Conservation (phyloP, 2,888 invertebrate species). For the Mimumesa dahlbomi region DNA sequence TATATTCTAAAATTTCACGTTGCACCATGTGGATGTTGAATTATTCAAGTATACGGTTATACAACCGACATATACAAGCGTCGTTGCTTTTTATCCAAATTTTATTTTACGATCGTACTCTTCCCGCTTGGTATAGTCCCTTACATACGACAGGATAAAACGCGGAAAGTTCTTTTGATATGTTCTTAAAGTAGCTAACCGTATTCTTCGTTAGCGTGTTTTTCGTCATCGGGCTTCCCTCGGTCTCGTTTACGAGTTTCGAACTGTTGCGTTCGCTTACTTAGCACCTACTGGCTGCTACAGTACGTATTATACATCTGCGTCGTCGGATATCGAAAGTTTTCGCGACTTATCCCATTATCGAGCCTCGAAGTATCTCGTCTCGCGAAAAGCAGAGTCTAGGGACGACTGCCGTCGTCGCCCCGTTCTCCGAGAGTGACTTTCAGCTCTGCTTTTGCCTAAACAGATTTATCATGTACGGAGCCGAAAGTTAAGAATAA, state of each 20-base stretch:
- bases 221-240: conserved; percentile 29
- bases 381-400: conserved; percentile 5
- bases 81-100: not conserved
- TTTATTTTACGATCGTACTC: too few relatives aligned
- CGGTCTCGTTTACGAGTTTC: conserved; percentile 55
- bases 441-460: conserved; percentile 22
- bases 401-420: not conserved
- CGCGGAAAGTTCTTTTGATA: conserved; percentile 30
- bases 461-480: conserved; percentile 55
- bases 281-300: conserved; percentile 23
- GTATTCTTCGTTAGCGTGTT: conserved; percentile 45
- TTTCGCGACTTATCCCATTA: conserved; percentile 68
- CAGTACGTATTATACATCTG: conserved; percentile 43
- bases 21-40: too few relatives aligned
- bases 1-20: too few relatives aligned
- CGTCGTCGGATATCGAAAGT: conserved; percentile 61
- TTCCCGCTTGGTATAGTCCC: too few relatives aligned
- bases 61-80: too few relatives aligned
- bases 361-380: conserved; percentile 25
- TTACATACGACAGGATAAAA: not conserved
- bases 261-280: conserved; percentile 60
- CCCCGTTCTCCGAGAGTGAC: not conserved
- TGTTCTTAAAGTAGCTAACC: conserved; percentile 16
- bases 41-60: too few relatives aligned
- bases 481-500: conserved; percentile 15